Evolutionary conservation across 2,888 invertebrate species (phyloP).

Genomic region (Geotrupes spiniger): DNA sequence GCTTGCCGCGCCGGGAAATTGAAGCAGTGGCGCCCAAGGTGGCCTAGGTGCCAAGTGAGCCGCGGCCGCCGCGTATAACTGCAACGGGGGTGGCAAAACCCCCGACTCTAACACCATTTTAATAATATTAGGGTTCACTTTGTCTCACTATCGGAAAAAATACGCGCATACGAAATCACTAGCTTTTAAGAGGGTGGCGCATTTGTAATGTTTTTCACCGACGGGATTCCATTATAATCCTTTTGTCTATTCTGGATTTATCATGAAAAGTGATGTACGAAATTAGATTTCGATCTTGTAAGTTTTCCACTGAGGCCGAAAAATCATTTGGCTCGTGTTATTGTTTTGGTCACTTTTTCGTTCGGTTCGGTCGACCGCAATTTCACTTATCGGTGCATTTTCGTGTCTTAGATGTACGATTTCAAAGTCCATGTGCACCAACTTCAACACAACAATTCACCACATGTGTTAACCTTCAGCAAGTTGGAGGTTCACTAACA

Average conservation of each 20-base stretch:
- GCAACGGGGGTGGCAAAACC: conserved; percentile 67
- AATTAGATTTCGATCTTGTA: too few relatives aligned
- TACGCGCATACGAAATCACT: too few relatives aligned
- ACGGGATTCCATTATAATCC: not conserved
- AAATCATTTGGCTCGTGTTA: not conserved
- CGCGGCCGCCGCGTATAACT: conserved; percentile 68
- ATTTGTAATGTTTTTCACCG: not conserved
- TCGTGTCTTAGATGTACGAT: not conserved
- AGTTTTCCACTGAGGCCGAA: not conserved
- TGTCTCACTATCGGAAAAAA: not conserved
- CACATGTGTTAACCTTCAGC: conserved; percentile 30
- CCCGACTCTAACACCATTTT: conserved; percentile 63
- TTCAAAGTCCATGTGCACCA: conserved; percentile 21
- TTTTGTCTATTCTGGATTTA: too few relatives aligned
- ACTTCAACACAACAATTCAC: not conserved
- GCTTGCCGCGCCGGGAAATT: conserved; percentile 52
- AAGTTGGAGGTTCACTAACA: conserved; percentile 44
- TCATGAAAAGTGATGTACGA: too few relatives aligned
- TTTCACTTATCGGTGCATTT: not conserved
- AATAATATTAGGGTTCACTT: not conserved
- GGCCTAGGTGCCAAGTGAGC: conserved; percentile 64
- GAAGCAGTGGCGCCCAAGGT: conserved; percentile 49
- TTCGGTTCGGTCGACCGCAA: not conserved
- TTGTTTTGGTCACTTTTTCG: not conserved
- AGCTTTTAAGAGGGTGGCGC: too few relatives aligned